Evolutionary conservation across 2,888 invertebrate genomes (phyloP), one percentile per base, ranked within the genome.

Genomic region (Nomada flava): DNA sequence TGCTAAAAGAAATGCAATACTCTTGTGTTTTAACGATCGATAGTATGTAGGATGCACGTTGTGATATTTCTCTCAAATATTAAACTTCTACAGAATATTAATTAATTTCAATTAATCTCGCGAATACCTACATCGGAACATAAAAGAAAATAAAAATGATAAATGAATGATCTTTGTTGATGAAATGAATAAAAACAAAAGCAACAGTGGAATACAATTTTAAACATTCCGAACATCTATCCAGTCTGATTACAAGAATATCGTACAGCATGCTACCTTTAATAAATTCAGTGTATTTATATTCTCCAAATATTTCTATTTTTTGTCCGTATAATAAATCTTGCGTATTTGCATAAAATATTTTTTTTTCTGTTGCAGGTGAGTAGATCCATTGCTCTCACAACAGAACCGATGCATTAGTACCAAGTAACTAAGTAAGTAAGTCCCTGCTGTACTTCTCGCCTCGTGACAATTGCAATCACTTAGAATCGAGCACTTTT

Each of bases 311-410:
- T 10, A 0, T 15, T 26, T 53, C 9, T 53, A n/a, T 20, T 5
- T 29, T 9, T 29, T 3, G 3, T 15, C 10, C n/a, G 23, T 4
- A 2, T n/a, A 2, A 23, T 1, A 57, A 26, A 15, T n/a, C 0
- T 23, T 13, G 11, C n/a, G 10, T 70, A 36, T 13, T 50, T 13
- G 60, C 59, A 29, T n/a, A 3, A 13, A 5, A 15, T 15, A 44
- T 44, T 13, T 44, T 9, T n/a, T 36, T 71, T 50, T 68, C 55
- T 82, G 71, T 82, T 82, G 10, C 75, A 82, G 82, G 82, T 82
- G 82, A 82, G 82, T 82, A 67, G 10, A 59, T 26, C 13, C 36
- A 13, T 23, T 42, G 2, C n/a, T 44, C 29, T 20, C 7, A 7
- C 0, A 11, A 23, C 4, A 42, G 4, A 9, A 9, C 2, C 11